These are phyloP conservation scores for Rotaria macrura DNA, from an alignment of 2,888 invertebrate genomes.

Conservation along the genomic window DNA sequence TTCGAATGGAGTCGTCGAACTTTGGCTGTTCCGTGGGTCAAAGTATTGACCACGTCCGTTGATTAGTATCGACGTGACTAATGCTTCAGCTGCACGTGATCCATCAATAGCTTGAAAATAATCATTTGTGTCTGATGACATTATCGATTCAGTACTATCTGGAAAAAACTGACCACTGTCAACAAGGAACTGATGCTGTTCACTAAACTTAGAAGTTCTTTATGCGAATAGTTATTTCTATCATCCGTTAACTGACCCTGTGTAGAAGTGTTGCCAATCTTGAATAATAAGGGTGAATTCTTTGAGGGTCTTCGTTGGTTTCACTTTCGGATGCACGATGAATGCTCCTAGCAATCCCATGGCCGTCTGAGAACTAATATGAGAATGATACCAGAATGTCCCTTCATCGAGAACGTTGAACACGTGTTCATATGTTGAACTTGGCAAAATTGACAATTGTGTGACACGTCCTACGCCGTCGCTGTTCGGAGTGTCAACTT, in stretches of 20 bases:
- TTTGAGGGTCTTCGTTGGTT: too few relatives aligned
- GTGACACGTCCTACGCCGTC: too few relatives aligned
- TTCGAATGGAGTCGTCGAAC: too few relatives aligned
- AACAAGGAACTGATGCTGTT: conserved; percentile 37
- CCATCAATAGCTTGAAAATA: not conserved
- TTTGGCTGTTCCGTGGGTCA: conserved; percentile 26
- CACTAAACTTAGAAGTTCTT: too few relatives aligned
- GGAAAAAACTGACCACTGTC: conserved; percentile 29
- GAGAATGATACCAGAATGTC: conserved; percentile 40
- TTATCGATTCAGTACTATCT: not conserved
- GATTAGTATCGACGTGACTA: conserved; percentile 37
- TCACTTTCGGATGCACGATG: conserved; percentile 36
- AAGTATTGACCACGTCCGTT: conserved; percentile 40
- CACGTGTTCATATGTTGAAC: too few relatives aligned
- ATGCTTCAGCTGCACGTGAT: not conserved
- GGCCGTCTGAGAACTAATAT: conserved; percentile 39
- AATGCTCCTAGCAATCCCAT: conserved; percentile 42
- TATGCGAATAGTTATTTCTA: too few relatives aligned
- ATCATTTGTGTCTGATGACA: not conserved
- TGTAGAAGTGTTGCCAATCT: conserved; percentile 39
- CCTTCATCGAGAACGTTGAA: conserved; percentile 34
- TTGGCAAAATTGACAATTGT: too few relatives aligned
- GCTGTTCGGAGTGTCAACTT: too few relatives aligned
- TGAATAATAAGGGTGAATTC: too few relatives aligned
- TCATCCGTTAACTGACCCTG: too few relatives aligned